Conservation (phyloP, 2,797 vertebrate species). For the Hapalemur alaotrensis region DNA sequence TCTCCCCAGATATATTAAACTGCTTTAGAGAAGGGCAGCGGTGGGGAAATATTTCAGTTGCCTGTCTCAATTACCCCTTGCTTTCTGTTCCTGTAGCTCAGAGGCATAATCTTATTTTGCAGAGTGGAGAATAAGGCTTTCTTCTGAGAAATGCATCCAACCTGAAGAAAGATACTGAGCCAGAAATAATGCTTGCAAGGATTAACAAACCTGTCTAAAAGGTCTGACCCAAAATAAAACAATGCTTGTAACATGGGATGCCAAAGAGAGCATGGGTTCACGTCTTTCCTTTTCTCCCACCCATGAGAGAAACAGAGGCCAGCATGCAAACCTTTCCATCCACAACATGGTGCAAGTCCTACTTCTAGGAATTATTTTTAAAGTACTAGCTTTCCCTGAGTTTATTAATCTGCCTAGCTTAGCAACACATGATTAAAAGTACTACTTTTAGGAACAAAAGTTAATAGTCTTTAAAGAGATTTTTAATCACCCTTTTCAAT, state of each 20-base stretch:
- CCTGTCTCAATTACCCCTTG: background rate
- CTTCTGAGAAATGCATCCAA: background rate
- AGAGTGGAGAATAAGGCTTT: background rate
- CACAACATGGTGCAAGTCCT: background rate
- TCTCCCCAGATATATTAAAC: background rate
- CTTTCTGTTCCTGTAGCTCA: background rate
- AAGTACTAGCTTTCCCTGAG: background rate
- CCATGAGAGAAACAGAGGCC: background rate
- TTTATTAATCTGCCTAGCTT: background rate
- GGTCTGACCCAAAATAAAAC: background rate
- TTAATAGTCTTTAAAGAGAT: background rate
- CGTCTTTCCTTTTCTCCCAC: background rate
- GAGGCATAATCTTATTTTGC: background rate
- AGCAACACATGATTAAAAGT: background rate
- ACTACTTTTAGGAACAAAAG: background rate
- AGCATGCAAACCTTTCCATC: background rate
- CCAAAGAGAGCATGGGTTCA: background rate
- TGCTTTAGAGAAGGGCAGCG: background rate
- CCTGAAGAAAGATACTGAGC: background rate
- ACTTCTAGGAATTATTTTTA: background rate
- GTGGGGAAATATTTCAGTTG: background rate
- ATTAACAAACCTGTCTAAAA: background rate
- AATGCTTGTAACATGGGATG: rapidly evolving
- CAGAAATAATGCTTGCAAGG: background rate
- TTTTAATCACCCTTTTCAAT: background rate